Percentiles rank a stretch among this genome's conserved stretches.
Evolutionary conservation across 1,140 invertebrate genomes (phyloP).

Genomic region (Drosophila arawakana): DNA sequence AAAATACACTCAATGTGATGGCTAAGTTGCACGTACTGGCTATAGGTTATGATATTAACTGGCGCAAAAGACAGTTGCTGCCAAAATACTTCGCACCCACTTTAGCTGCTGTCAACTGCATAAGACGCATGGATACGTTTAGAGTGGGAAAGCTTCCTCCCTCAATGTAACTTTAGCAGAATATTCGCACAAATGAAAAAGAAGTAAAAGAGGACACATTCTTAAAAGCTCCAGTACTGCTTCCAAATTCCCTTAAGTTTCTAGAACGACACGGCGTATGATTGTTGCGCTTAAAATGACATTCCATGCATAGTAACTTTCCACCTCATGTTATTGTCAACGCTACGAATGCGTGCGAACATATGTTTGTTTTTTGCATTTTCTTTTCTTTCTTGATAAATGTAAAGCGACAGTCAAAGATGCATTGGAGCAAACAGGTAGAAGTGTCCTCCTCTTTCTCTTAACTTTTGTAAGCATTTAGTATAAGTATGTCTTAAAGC

Average conservation of each 20-base stretch:
- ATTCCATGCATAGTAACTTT: slow-evolving; percentile 5
- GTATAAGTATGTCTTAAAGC: not conserved
- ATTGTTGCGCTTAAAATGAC: slow-evolving; percentile 44
- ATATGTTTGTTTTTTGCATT: slow-evolving; percentile 1
- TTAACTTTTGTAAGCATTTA: not conserved
- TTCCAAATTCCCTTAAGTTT: slow-evolving; percentile 6
- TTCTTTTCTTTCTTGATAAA: slow-evolving; percentile 29
- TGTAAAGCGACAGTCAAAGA: slow-evolving; percentile 44
- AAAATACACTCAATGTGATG: slow-evolving; percentile 2
- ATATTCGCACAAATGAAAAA: slow-evolving; percentile 25
- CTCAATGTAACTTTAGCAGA: slow-evolving; percentile 34
- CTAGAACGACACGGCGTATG: slow-evolving; percentile 30
- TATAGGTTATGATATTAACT: slow-evolving; percentile 34
- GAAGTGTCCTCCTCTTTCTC: slow-evolving; percentile 9
- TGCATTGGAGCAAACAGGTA: slow-evolving; percentile 29
- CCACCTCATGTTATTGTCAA: not conserved
- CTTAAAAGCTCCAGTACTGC: slow-evolving; percentile 3
- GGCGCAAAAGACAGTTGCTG: slow-evolving; percentile 19
- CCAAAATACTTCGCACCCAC: slow-evolving; percentile 43
- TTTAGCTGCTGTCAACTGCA: slow-evolving; percentile 45
- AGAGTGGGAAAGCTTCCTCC: slow-evolving; percentile 24
- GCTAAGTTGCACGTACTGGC: not conserved
- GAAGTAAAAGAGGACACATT: slow-evolving; percentile 17
- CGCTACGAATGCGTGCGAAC: not conserved
- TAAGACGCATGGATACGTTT: slow-evolving; percentile 17